phyloP scores from a whole-genome alignment of 2,888 invertebrate species.

The Dinocampus coccinellae region DNA sequence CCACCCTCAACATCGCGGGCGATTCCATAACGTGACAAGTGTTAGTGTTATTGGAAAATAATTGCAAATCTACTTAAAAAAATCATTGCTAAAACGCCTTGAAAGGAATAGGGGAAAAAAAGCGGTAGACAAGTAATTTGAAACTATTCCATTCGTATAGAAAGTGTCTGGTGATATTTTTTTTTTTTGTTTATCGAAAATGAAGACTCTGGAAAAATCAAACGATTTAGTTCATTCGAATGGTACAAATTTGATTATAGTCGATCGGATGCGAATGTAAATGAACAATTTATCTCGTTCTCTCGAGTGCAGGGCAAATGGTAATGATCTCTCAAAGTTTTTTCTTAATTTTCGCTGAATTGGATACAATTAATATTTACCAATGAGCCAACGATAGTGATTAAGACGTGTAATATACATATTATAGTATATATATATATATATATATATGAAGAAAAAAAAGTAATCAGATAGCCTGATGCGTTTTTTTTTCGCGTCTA shows the following conservation, averaged over 20 bases:
- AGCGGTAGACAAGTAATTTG: conserved; percentile 21
- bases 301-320: not conserved
- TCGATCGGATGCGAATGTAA: conserved; percentile 6
- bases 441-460: conserved; percentile 9
- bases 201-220: conserved; percentile 8
- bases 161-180: not conserved
- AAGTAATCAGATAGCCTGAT: conserved; percentile 44
- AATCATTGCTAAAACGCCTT: not conserved
- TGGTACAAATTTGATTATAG: conserved; percentile 31
- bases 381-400: conserved; percentile 34
- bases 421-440: conserved; percentile 21
- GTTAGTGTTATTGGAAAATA: not conserved
- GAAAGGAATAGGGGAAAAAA: not conserved
- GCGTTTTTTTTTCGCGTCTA: conserved; percentile 42
- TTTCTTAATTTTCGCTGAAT: not conserved
- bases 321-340: not conserved
- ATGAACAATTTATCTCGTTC: conserved; percentile 5
- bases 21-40: conserved; percentile 60
- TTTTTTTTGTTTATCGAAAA: not conserved
- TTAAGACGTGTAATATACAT: conserved; percentile 34
- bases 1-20: conserved; percentile 68
- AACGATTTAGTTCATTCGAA: conserved; percentile 16
- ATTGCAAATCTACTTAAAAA: conserved; percentile 33
- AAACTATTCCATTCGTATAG: not conserved
- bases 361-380: conserved; percentile 19